Evolutionary conservation across 2,113 vertebrate species (phyloP).

Genomic region (Corvus cornix): DNA sequence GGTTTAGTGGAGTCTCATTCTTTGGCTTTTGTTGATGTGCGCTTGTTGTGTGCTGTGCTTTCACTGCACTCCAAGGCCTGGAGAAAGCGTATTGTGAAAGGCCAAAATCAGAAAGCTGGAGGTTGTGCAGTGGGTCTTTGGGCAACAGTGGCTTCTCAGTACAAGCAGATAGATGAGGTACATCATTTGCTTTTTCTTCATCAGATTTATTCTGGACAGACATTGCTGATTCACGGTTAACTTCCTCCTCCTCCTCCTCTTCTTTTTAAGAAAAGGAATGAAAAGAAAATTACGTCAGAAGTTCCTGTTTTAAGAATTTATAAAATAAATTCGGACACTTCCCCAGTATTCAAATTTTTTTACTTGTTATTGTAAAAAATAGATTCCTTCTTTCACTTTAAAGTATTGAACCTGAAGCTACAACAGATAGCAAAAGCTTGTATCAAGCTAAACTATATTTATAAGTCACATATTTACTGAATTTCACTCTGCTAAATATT

Average conservation of each 20-base stretch:
- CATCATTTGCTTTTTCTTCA: neutral
- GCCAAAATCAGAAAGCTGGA: constrained; percentile 89
- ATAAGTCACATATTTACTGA: neutral
- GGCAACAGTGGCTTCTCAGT: neutral
- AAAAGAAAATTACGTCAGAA: neutral
- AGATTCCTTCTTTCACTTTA: neutral
- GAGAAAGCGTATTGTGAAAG: constrained; percentile 81
- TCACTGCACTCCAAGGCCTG: constrained; percentile 17
- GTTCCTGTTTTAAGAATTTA: neutral
- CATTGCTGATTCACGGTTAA: neutral
- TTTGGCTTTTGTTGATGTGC: neutral
- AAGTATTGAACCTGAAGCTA: neutral
- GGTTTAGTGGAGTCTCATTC: neutral
- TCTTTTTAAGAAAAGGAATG: neutral
- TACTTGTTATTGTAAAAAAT: neutral
- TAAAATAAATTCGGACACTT: neutral
- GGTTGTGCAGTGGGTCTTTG: constrained; percentile 64
- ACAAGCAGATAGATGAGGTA: neutral
- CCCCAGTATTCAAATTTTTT: neutral
- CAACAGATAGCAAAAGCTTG: neutral
- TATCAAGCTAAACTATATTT: neutral
- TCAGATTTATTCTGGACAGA: neutral
- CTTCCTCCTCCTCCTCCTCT: neutral
- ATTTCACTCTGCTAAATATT: neutral
- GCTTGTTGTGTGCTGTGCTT: neutral